A percentile compares a stretch with the other conserved stretches of the same genome.
Evolutionary conservation across 2,797 vertebrate species (phyloP).

Genomic region (Oreochromis grahami): DNA sequence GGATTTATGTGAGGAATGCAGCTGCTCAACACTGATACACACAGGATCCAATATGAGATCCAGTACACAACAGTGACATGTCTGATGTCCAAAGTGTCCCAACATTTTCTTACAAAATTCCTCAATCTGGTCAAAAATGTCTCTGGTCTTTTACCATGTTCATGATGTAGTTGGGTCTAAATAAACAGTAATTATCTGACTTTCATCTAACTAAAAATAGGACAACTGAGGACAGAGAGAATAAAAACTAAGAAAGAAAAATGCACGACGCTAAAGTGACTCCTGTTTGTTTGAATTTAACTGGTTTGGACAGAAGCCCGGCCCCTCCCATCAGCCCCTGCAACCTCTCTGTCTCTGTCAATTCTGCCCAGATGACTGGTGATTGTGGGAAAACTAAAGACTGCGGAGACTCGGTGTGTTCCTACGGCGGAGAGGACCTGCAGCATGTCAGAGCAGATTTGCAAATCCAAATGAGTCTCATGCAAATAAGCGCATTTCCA

Average conservation of each 20-base stretch:
- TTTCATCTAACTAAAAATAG: neutral
- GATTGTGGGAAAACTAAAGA: neutral
- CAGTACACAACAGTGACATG: neutral
- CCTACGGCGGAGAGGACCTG: neutral
- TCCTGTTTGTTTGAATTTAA: neutral
- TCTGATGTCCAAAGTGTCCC: neutral
- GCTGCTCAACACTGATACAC: neutral
- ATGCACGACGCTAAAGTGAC: neutral
- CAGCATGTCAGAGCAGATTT: neutral
- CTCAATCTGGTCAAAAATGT: neutral
- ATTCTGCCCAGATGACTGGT: neutral
- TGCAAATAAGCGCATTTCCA: neutral
- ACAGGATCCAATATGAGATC: neutral
- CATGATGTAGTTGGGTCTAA: neutral
- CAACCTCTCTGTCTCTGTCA: conserved; percentile 1
- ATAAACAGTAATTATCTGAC: neutral
- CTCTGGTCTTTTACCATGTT: neutral
- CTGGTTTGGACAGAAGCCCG: neutral
- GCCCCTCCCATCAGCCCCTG: neutral
- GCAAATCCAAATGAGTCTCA: neutral
- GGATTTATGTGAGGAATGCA: neutral
- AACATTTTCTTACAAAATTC: neutral
- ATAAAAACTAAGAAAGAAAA: neutral
- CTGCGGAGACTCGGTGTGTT: neutral
- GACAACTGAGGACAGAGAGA: neutral